These are phyloP conservation scores for Eupithecia exiguata DNA, from an alignment of 2,888 invertebrate species.

Conservation along the genomic window DNA sequence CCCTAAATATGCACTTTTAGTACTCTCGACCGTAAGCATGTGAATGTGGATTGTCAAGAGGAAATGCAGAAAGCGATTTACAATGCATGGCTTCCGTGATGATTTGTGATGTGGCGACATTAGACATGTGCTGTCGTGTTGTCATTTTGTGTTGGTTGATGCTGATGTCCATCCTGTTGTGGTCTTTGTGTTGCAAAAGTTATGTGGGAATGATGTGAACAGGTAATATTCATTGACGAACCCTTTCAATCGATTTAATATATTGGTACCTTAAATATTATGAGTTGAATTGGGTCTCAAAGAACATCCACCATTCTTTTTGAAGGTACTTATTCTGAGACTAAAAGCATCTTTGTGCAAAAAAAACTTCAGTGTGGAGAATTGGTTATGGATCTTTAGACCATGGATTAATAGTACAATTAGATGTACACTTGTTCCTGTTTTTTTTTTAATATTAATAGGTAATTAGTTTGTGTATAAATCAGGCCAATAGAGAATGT, in stretches of 20 bases:
- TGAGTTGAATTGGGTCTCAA: not conserved
- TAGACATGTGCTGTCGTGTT: conserved; percentile 14
- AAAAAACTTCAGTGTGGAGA: too few species aligned
- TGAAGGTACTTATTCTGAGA: not conserved
- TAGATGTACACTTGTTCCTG: too few species aligned
- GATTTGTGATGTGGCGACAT: conserved; percentile 29
- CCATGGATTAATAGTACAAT: too few species aligned
- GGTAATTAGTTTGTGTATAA: too few species aligned
- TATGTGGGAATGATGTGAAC: not conserved
- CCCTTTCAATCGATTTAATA: not conserved
- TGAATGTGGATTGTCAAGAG: conserved; percentile 25
- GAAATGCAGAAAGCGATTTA: conserved; percentile 29
- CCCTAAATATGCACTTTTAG: not conserved
- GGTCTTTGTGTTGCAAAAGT: not conserved
- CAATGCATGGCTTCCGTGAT: conserved; percentile 25
- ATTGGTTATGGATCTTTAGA: too few species aligned
- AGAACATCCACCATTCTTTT: not conserved
- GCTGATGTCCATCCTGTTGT: conserved; percentile 6
- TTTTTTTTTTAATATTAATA: too few species aligned
- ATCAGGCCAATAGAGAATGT: not conserved
- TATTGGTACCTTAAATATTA: too few species aligned
- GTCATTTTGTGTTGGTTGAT: not conserved
- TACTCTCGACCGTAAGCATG: conserved; percentile 13
- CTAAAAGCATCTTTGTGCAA: too few species aligned
- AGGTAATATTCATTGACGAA: not conserved